Conservation (phyloP, 2,888 invertebrate species). For the Leucophora obtusa region DNA sequence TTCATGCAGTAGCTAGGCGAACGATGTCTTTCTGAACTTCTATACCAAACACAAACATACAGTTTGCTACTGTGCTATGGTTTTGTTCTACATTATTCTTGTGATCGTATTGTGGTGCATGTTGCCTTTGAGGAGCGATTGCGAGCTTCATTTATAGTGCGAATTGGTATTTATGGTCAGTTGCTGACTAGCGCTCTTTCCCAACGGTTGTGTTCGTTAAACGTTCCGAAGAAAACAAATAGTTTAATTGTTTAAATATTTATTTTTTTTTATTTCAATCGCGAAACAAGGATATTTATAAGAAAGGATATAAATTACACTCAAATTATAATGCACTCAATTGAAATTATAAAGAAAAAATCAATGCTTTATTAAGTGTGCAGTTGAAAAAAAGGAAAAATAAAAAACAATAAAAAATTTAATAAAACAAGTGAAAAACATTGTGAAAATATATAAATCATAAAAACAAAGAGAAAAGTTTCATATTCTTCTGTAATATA, state of each 20-base stretch:
- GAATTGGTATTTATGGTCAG: slow-evolving; percentile 73
- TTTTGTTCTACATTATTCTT: slow-evolving; percentile 41
- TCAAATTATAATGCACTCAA: not conserved
- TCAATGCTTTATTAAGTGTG: not conserved
- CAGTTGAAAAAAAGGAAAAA: not conserved
- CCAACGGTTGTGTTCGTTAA: slow-evolving; percentile 72
- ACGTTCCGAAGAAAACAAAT: slow-evolving; percentile 40
- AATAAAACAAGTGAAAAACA: not conserved
- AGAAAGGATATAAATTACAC: not conserved
- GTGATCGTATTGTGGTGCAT: slow-evolving; percentile 59
- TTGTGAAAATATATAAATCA: not conserved
- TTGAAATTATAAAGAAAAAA: not conserved
- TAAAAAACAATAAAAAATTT: not conserved
- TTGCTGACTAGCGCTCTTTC: slow-evolving; percentile 76
- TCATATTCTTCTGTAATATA: slow-evolving; percentile 4
- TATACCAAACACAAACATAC: not conserved
- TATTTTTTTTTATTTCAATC: not conserved
- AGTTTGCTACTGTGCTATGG: slow-evolving; percentile 28
- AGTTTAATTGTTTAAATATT: not conserved
- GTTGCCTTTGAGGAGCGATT: slow-evolving; percentile 59
- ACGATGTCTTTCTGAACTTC: slow-evolving; percentile 27
- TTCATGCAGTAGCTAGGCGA: slow-evolving; percentile 29
- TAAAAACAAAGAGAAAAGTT: slow-evolving; percentile 21
- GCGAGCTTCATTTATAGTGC: slow-evolving; percentile 69
- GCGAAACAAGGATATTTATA: slow-evolving; percentile 1